Evolutionary conservation across 2,113 vertebrate genomes (phyloP).

Genomic region (Melanotaenia duboulayi): DNA sequence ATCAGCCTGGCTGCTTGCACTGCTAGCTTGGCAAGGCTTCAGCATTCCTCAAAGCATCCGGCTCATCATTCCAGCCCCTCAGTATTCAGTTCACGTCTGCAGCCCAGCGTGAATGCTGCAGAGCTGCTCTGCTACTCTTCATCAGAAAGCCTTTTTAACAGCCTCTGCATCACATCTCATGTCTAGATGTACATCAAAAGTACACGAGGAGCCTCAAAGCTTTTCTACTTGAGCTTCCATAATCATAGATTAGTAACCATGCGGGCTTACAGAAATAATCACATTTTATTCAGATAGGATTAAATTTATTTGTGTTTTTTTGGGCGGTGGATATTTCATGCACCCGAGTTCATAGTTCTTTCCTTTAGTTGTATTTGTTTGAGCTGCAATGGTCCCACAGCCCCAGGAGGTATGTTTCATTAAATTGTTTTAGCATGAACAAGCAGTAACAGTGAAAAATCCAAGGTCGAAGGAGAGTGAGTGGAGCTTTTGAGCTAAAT

Average conservation of each 20-base stretch:
- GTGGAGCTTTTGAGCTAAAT: slow-evolving; percentile 27
- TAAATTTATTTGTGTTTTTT: neutral
- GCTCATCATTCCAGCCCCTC: slow-evolving; percentile 44
- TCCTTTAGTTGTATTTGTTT: slow-evolving; percentile 25
- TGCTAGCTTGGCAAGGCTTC: slow-evolving; percentile 47
- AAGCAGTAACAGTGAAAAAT: slow-evolving; percentile 31
- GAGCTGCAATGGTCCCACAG: slow-evolving; percentile 16
- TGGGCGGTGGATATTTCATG: neutral
- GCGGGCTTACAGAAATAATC: slow-evolving; percentile 11
- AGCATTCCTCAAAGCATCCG: slow-evolving; percentile 70
- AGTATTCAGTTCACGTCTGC: slow-evolving; percentile 65
- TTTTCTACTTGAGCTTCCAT: neutral
- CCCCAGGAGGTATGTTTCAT: slow-evolving; percentile 31
- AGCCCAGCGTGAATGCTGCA: slow-evolving; percentile 55
- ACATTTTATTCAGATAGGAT: neutral
- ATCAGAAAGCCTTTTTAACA: slow-evolving; percentile 29
- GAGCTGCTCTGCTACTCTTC: slow-evolving; percentile 34
- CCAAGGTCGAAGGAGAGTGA: slow-evolving; percentile 27
- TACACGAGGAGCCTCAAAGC: neutral
- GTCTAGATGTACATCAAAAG: slow-evolving; percentile 1
- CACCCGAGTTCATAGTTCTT: neutral
- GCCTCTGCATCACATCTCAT: slow-evolving; percentile 6
- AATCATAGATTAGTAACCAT: slow-evolving; percentile 2
- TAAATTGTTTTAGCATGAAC: slow-evolving; percentile 17
- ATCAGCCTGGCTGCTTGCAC: slow-evolving; percentile 28